Conservation (phyloP, 2,888 invertebrate genomes). For the Balanococcus diminutus region DNA sequence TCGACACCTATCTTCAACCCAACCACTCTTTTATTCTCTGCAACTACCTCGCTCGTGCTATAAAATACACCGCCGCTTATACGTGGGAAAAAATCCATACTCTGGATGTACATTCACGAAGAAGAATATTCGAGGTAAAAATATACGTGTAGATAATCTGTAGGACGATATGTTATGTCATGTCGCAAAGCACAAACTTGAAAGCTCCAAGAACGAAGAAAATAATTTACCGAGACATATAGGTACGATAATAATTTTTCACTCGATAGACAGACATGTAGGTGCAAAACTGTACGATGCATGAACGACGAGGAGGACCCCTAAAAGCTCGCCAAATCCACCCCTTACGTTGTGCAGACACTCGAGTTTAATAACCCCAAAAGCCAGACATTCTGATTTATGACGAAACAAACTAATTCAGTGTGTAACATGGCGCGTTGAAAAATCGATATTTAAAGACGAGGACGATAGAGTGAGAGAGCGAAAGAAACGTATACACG, state of each 20-base stretch:
- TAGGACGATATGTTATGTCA: neutral
- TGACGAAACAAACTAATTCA: constrained; percentile 39
- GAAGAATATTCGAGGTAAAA: neutral
- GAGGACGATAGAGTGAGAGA: neutral
- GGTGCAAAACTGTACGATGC: neutral
- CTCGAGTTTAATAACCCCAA: constrained; percentile 31
- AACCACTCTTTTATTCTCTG: neutral
- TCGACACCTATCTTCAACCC: neutral
- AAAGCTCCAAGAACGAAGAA: too few species aligned
- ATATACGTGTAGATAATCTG: neutral
- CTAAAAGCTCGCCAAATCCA: neutral
- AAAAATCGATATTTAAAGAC: constrained; percentile 17
- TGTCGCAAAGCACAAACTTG: too few species aligned
- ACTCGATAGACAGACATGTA: neutral
- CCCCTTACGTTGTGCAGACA: neutral
- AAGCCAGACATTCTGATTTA: constrained; percentile 40
- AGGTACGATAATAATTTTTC: neutral
- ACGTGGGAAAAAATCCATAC: neutral
- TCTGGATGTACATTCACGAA: too few species aligned
- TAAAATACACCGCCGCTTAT: neutral
- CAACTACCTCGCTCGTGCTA: neutral
- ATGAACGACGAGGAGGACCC: neutral
- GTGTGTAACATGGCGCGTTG: constrained; percentile 19
- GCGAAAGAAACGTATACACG: neutral
- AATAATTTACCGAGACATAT: neutral